These are phyloP conservation scores for Rhinoraja longicauda DNA, from an alignment of 2,797 vertebrate species.

Conservation along the genomic window DNA sequence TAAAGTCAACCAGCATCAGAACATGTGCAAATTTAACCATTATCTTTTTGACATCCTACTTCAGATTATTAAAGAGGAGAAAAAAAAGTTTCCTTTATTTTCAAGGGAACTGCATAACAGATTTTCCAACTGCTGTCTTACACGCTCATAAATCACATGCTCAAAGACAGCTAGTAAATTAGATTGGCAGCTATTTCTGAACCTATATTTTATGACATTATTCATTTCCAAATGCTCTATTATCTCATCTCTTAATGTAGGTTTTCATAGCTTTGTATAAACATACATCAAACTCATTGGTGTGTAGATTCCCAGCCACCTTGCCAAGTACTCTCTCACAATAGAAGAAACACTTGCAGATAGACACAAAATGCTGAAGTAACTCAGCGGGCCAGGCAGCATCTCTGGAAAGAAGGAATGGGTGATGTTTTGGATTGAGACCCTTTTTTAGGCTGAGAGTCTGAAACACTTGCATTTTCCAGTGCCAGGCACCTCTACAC, in stretches of 20 bases:
- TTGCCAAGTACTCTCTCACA: background rate
- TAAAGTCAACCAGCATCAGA: background rate
- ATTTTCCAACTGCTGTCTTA: background rate
- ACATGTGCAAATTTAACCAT: slow-evolving; percentile 4
- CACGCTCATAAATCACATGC: no score
- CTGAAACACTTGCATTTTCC: background rate
- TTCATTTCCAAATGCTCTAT: background rate
- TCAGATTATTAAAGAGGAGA: background rate
- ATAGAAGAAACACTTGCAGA: background rate
- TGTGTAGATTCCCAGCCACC: background rate
- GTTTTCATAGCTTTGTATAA: background rate
- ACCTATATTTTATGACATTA: background rate
- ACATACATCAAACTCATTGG: background rate
- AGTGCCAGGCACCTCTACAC: background rate
- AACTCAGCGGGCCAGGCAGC: no score
- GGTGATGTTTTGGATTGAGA: no score
- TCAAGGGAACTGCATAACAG: background rate
- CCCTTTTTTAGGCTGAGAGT: no score
- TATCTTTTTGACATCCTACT: background rate
- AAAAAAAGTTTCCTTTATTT: background rate
- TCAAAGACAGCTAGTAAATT: background rate
- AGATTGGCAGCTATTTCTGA: background rate
- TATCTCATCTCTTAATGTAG: background rate
- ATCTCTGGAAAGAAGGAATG: no score
- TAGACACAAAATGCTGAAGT: no score